phyloP scores from a whole-genome alignment of 2,888 invertebrate genomes.

The Sphinx pinastri region DNA sequence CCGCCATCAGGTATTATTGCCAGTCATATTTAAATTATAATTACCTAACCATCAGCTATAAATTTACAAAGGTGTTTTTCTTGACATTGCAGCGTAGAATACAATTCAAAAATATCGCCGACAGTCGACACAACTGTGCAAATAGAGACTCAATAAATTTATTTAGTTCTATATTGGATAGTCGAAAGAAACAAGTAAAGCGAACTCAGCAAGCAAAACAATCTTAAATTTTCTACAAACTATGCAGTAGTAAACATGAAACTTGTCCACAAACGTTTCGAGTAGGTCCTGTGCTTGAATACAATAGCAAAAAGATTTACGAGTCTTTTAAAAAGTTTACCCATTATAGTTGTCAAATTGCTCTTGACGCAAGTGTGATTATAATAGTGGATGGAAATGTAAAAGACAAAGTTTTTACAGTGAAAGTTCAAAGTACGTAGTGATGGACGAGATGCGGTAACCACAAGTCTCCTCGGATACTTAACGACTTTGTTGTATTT shows the following conservation, averaged over 20 bases:
- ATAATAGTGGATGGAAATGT: conserved; percentile 7
- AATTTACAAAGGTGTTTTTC: not conserved
- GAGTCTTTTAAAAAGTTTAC: conserved; percentile 23
- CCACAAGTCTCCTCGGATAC: not conserved
- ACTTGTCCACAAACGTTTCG: conserved; percentile 2
- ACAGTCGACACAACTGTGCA: not conserved
- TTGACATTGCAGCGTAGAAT: not conserved
- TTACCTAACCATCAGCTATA: not conserved
- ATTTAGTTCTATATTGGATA: too few species aligned
- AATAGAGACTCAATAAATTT: conserved; percentile 14
- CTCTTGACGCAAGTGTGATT: conserved; percentile 14
- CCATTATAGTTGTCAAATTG: not conserved
- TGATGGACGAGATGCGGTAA: not conserved
- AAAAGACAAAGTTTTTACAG: conserved; percentile 15
- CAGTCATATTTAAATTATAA: not conserved
- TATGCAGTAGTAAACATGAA: conserved; percentile 11
- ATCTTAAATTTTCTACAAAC: conserved; percentile 3
- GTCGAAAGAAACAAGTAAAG: not conserved
- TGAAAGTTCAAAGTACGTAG: conserved; percentile 12
- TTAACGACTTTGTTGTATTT: conserved; percentile 7
- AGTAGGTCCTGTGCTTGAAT: not conserved
- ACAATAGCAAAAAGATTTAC: conserved; percentile 15
- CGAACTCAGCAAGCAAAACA: not conserved
- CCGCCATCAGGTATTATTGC: conserved; percentile 60
- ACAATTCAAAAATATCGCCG: not conserved